phyloP scores from a whole-genome alignment of 2,888 invertebrate species.

The Mimas tiliae region DNA sequence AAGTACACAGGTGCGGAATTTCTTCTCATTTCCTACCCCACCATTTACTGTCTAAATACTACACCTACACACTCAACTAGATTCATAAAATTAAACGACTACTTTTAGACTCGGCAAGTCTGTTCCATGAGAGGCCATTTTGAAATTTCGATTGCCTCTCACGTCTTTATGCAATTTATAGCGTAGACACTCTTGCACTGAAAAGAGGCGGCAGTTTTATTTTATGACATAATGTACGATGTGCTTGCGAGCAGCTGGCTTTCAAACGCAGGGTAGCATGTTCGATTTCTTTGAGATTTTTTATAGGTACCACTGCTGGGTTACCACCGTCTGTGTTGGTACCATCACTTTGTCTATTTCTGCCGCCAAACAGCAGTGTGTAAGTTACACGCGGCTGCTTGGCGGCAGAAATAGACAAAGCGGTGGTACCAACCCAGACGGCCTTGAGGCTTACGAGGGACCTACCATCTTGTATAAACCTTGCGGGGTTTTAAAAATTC shows the following conservation, averaged over 20 bases:
- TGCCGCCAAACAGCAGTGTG: no score
- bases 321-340: no score
- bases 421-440: no score
- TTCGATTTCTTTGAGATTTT: neutral
- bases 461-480: no score
- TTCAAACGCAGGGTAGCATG: neutral
- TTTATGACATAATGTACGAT: neutral
- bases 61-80: neutral
- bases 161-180: conserved; percentile 14
- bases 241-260: neutral
- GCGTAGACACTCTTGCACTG: neutral
- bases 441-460: no score
- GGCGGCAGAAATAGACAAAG: no score
- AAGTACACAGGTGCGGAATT: neutral
- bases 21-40: neutral
- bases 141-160: neutral
- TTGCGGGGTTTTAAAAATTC: no score
- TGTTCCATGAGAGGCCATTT: neutral
- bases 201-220: neutral
- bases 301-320: no score
- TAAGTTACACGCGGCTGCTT: no score
- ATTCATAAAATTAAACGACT: conserved; percentile 1
- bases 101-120: neutral
- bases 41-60: neutral
- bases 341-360: no score